Evolutionary conservation across 2,113 vertebrate species (phyloP).

Genomic region (Azemiops feae): DNA sequence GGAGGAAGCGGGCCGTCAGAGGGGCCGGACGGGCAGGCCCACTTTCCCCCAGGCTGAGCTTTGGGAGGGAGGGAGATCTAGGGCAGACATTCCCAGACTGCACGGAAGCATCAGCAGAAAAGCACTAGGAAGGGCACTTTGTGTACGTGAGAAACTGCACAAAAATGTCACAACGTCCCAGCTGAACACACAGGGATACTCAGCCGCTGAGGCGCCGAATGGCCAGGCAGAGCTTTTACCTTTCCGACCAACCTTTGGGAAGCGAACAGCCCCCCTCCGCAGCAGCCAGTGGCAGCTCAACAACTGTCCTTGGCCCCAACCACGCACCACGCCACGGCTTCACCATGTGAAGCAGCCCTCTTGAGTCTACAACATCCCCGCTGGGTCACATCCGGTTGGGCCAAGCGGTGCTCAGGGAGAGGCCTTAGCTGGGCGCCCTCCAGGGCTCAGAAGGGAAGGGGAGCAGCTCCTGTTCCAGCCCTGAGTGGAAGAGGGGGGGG

Average conservation of each 20-base stretch:
- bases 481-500: no score
- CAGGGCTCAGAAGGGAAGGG: neutral
- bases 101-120: neutral
- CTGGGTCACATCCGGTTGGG: neutral
- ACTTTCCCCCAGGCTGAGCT: neutral
- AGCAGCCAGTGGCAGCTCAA: neutral
- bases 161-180: neutral
- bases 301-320: neutral
- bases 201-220: neutral
- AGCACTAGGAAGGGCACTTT: neutral
- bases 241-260: neutral
- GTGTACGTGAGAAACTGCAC: neutral
- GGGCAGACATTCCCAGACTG: neutral
- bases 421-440: neutral
- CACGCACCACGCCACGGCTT: neutral
- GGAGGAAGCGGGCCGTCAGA: neutral
- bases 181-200: neutral
- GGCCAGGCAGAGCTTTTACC: neutral
- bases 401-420: neutral
- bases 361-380: no score
- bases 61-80: neutral
- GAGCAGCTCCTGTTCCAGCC: neutral
- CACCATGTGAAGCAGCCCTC: neutral
- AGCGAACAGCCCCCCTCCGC: neutral
- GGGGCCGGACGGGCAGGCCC: accelerated